A percentile compares a stretch with the other conserved stretches of the same genome.
Conservation (phyloP, 2,797 vertebrate species). For the Tadarida brasiliensis region DNA sequence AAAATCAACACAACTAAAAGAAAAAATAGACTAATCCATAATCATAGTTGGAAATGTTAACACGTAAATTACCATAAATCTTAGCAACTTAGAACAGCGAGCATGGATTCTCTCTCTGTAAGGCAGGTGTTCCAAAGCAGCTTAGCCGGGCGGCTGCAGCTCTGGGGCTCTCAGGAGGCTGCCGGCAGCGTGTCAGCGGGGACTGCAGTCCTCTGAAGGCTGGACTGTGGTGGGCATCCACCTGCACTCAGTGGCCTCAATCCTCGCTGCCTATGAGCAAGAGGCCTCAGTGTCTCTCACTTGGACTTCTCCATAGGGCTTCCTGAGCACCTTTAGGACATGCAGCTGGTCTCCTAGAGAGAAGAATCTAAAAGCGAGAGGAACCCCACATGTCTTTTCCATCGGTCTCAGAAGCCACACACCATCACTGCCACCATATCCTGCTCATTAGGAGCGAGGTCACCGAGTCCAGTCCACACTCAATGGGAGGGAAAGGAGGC, state of each 20-base stretch:
- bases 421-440: background rate
- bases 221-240: background rate
- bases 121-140: background rate
- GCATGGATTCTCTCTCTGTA: background rate
- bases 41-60: background rate
- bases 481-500: background rate
- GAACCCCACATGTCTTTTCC: background rate
- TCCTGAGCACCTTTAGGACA: background rate
- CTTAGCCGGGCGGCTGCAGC: background rate
- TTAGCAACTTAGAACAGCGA: background rate
- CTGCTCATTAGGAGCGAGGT: background rate
- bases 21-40: background rate
- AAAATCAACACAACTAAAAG: background rate
- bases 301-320: background rate
- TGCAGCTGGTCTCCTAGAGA: background rate
- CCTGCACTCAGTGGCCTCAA: background rate
- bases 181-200: background rate
- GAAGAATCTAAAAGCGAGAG: background rate
- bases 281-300: background rate
- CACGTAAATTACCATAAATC: background rate
- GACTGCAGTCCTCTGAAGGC: background rate
- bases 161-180: background rate
- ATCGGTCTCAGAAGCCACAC: background rate
- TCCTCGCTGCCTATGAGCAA: background rate
- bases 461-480: background rate